Evolutionary conservation across 2,797 vertebrate species (phyloP).

Genomic region (Ciconia nigra): DNA sequence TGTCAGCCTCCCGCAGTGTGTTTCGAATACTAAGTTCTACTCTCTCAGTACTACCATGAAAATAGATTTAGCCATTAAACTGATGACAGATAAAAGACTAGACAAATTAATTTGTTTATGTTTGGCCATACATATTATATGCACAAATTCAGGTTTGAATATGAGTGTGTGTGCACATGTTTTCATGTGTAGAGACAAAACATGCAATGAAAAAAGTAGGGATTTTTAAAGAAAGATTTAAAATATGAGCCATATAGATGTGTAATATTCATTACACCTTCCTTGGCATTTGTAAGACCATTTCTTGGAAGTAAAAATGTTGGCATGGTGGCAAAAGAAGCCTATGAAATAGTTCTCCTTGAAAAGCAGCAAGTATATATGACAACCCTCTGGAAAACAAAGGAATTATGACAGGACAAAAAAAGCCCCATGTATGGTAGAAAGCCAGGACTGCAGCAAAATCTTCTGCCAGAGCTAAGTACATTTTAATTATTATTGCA

Average conservation of each 20-base stretch:
- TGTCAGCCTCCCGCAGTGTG: background rate
- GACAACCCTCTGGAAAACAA: background rate
- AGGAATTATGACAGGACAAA: background rate
- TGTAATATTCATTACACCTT: background rate
- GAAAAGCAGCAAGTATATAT: background rate
- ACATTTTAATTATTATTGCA: conserved; percentile 12
- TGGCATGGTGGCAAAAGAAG: background rate
- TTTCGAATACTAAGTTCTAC: background rate
- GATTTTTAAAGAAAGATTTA: background rate
- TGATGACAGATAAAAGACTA: background rate
- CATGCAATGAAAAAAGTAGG: background rate
- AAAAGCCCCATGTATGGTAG: background rate
- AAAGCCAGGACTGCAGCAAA: conserved; percentile 12
- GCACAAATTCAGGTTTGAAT: background rate
- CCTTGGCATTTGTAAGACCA: background rate
- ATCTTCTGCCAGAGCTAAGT: background rate
- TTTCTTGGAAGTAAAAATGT: background rate
- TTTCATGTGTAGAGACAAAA: background rate
- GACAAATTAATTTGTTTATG: background rate
- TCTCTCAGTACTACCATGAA: background rate
- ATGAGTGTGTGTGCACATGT: fast-evolving
- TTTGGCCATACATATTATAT: background rate
- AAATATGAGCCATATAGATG: background rate
- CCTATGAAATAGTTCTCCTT: background rate
- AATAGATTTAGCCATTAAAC: background rate